These are phyloP conservation scores for Carcharodon carcharias DNA, from an alignment of 2,797 vertebrate genomes.

Conservation along the genomic window DNA sequence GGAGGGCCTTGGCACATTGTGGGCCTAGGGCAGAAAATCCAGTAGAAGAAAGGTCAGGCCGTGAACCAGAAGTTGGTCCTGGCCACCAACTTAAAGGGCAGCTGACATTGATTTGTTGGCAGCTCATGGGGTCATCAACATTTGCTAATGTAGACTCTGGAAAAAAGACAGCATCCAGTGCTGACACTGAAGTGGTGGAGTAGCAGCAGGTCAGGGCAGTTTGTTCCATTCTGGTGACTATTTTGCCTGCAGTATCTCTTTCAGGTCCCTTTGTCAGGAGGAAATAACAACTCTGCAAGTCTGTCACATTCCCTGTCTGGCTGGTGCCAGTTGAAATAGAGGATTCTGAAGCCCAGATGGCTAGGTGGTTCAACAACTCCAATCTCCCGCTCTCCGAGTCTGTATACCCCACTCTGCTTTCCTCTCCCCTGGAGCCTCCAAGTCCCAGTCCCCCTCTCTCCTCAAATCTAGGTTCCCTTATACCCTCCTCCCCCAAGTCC, in stretches of 20 bases:
- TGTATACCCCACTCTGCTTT: too few relatives aligned
- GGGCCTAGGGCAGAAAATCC: too few relatives aligned
- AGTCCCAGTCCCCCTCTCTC: not conserved
- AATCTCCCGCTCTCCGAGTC: too few relatives aligned
- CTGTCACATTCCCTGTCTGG: not conserved
- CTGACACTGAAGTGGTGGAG: not conserved
- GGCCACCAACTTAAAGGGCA: too few relatives aligned
- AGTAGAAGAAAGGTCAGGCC: not conserved
- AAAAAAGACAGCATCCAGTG: not conserved
- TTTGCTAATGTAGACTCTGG: not conserved
- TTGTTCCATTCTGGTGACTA: too few relatives aligned
- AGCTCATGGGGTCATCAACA: not conserved
- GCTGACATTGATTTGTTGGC: not conserved
- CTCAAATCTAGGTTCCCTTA: not conserved
- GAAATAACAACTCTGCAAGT: not conserved
- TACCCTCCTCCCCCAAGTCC: not conserved
- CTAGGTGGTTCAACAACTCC: not conserved
- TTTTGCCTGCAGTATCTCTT: not conserved
- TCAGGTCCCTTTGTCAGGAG: not conserved
- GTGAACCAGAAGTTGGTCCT: not conserved
- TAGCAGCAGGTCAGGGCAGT: not conserved
- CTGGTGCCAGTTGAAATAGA: not conserved
- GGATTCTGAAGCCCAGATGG: not conserved
- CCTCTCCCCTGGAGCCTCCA: not conserved
- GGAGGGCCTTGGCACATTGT: too few relatives aligned